A percentile compares a stretch with the other conserved stretches of the same genome.
These are phyloP conservation scores for Galago senegalensis DNA, from an alignment of 2,797 vertebrate genomes.

Conservation along the genomic window DNA sequence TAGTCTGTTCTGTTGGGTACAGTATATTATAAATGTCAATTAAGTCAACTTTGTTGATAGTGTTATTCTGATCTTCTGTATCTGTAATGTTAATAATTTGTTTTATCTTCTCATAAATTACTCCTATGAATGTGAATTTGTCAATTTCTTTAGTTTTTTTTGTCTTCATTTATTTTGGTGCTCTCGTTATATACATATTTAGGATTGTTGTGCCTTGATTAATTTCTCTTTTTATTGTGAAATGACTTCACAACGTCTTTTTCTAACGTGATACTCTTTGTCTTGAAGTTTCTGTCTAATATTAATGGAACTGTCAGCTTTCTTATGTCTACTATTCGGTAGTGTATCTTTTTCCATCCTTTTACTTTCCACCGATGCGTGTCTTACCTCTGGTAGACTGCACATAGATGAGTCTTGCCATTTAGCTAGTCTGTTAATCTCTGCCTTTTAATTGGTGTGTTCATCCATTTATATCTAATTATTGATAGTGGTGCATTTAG, in stretches of 20 bases:
- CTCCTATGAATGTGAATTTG: background rate
- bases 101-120: background rate
- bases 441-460: background rate
- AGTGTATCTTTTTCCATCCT: background rate
- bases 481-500: constrained; percentile 31
- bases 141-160: constrained; percentile 11
- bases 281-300: constrained; percentile 10
- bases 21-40: background rate
- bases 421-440: background rate
- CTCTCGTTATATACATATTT: background rate
- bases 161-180: constrained; percentile 41
- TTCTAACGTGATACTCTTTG: constrained; percentile 11
- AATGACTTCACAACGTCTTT: background rate
- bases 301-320: background rate
- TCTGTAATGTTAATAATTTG: constrained; percentile 18
- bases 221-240: constrained; percentile 10
- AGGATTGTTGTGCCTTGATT: background rate
- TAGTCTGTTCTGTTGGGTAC: background rate
- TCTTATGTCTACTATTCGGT: constrained; percentile 1
- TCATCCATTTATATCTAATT: constrained; percentile 43
- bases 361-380: background rate
- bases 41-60: background rate
- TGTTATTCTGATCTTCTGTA: background rate
- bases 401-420: background rate
- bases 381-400: background rate